A percentile compares a stretch with the other conserved stretches of the same genome.
phyloP scores from a whole-genome alignment of 1,140 invertebrate genomes.

The Pristionchus pacificus region DNA sequence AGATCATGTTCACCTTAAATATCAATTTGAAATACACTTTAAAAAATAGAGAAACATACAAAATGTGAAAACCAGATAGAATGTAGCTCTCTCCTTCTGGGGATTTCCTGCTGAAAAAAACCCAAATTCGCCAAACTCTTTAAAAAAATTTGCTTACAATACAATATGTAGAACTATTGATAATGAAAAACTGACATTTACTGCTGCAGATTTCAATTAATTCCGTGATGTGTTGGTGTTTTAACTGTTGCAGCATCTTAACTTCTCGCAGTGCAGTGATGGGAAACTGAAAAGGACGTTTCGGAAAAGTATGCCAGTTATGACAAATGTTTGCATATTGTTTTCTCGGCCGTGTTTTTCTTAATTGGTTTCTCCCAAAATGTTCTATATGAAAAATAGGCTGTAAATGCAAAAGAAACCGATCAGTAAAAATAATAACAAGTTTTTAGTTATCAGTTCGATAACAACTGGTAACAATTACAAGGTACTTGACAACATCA shows the following conservation, averaged over 20 bases:
- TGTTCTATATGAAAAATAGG: too few relatives aligned
- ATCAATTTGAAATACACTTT: neutral
- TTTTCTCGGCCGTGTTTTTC: too few relatives aligned
- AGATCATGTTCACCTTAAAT: slow-evolving; percentile 79
- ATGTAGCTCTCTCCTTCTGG: slow-evolving; percentile 69
- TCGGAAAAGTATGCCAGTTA: slow-evolving; percentile 12
- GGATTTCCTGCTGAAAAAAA: slow-evolving; percentile 71
- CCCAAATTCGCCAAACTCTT: too few relatives aligned
- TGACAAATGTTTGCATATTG: too few relatives aligned
- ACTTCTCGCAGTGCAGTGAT: slow-evolving; percentile 96
- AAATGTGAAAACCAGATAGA: slow-evolving; percentile 97
- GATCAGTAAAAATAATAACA: too few relatives aligned
- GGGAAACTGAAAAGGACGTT: slow-evolving; percentile 74
- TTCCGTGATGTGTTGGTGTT: slow-evolving; percentile 95
- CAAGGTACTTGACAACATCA: too few relatives aligned
- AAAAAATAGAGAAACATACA: too few relatives aligned
- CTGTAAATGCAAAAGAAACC: too few relatives aligned
- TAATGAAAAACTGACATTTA: slow-evolving; percentile 66
- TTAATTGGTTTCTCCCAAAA: too few relatives aligned
- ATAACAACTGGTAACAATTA: too few relatives aligned
- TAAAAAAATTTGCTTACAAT: neutral
- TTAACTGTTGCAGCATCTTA: slow-evolving; percentile 87
- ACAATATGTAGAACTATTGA: neutral
- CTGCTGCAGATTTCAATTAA: slow-evolving; percentile 92
- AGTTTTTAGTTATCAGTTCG: too few relatives aligned